Percentiles rank a stretch among this genome's conserved stretches.
Conservation (phyloP, 2,113 vertebrate genomes). For the Pionites leucogaster region DNA sequence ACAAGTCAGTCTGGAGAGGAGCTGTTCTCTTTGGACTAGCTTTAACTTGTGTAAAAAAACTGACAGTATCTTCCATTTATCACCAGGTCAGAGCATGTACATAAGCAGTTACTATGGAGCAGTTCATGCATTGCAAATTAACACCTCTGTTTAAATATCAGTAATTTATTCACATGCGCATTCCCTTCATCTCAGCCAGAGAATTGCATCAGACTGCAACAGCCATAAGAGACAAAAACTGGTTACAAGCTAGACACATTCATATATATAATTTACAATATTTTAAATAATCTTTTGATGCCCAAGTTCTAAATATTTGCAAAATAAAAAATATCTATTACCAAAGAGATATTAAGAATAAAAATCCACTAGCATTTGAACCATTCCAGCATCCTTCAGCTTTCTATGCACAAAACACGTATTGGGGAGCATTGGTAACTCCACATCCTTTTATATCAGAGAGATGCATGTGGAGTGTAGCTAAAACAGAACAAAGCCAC, state of each 20-base stretch:
- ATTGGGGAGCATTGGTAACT: not conserved
- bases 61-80: not conserved
- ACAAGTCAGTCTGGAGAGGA: not conserved
- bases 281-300: not conserved
- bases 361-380: not conserved
- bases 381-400: not conserved
- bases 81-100: slow-evolving; percentile 27
- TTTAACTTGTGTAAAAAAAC: not conserved
- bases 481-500: not conserved
- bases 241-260: not conserved
- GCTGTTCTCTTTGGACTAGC: not conserved
- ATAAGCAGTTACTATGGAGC: slow-evolving; percentile 19
- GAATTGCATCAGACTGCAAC: slow-evolving; percentile 5
- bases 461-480: not conserved
- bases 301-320: not conserved
- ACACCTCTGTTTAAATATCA: slow-evolving; percentile 56
- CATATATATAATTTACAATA: not conserved
- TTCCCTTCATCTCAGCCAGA: slow-evolving; percentile 36
- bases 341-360: not conserved
- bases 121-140: slow-evolving; percentile 48
- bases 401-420: not conserved
- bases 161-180: slow-evolving; percentile 57
- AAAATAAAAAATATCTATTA: not conserved
- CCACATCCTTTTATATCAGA: not conserved
- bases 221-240: not conserved